These are phyloP conservation scores for Agapornis canus DNA, from an alignment of 2,797 vertebrate genomes.

Conservation along the genomic window DNA sequence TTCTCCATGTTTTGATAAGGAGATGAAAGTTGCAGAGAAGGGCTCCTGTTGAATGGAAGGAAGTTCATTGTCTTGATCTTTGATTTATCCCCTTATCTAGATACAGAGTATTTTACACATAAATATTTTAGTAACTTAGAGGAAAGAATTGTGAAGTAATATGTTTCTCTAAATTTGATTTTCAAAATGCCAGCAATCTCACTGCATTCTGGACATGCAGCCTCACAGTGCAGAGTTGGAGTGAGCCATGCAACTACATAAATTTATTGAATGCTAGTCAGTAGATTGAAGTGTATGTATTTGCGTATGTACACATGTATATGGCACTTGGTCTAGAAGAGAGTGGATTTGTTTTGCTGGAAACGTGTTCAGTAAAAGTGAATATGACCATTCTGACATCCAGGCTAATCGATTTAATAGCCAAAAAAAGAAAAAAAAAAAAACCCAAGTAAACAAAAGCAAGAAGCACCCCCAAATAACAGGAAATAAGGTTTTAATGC, in stretches of 20 bases:
- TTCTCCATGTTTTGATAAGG: not conserved
- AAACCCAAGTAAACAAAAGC: not conserved
- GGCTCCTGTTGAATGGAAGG: not conserved
- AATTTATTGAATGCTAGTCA: not conserved
- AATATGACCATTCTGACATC: not conserved
- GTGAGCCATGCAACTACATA: not conserved
- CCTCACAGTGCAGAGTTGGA: slow-evolving; percentile 21
- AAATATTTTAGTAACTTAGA: slow-evolving; percentile 51
- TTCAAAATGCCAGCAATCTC: slow-evolving; percentile 12
- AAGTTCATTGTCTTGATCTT: slow-evolving; percentile 30
- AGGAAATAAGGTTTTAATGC: not conserved
- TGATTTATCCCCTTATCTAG: slow-evolving; percentile 46
- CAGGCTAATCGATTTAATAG: not conserved
- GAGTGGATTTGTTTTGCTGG: not conserved
- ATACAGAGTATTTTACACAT: slow-evolving; percentile 6
- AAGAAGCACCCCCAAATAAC: not conserved
- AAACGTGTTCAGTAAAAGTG: not conserved
- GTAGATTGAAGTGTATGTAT: slow-evolving; percentile 25
- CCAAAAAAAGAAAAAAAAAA: not conserved
- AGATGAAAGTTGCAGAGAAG: slow-evolving; percentile 22
- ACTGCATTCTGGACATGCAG: slow-evolving; percentile 25
- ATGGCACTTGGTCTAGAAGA: slow-evolving; percentile 8
- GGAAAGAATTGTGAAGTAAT: slow-evolving; percentile 31
- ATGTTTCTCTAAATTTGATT: slow-evolving; percentile 43
- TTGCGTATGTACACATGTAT: slow-evolving; percentile 17